A percentile compares a stretch with the other conserved stretches of the same genome.
phyloP scores from a whole-genome alignment of 2,888 invertebrate species.

The Agrilus mali region DNA sequence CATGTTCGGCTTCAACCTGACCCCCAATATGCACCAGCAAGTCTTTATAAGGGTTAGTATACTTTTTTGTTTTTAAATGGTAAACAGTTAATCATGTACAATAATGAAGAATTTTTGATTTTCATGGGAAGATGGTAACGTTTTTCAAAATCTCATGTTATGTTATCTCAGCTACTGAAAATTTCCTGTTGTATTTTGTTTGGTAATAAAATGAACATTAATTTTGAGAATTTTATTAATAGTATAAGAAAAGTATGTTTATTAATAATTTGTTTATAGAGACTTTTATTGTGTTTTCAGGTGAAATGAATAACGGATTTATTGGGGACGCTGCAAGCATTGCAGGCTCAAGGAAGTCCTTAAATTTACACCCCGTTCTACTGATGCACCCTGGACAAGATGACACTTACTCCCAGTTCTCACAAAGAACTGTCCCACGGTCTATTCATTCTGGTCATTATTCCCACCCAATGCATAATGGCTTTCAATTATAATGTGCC shows the following conservation, averaged over 20 bases:
- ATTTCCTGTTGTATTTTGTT: too few species aligned
- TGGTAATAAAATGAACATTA: too few species aligned
- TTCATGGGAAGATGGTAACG: too few species aligned
- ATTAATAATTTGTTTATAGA: too few species aligned
- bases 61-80: constrained; percentile 1
- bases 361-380: constrained; percentile 77
- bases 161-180: too few species aligned
- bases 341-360: constrained; percentile 69
- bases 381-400: constrained; percentile 58
- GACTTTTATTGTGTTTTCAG: constrained; percentile 36
- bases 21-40: constrained; percentile 55
- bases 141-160: too few species aligned
- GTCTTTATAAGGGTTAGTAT: constrained; percentile 31
- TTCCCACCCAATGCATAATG: constrained; percentile 51
- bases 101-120: too few species aligned
- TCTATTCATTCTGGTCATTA: constrained; percentile 32
- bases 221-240: too few species aligned
- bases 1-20: constrained; percentile 79
- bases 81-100: not conserved
- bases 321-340: constrained; percentile 77
- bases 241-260: too few species aligned
- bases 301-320: constrained; percentile 80
- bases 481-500: constrained; percentile 8
- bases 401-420: constrained; percentile 71
- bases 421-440: constrained; percentile 47